Evolutionary conservation across 1,140 invertebrate species (phyloP).

Genomic region (Aphaenogaster rudis): DNA sequence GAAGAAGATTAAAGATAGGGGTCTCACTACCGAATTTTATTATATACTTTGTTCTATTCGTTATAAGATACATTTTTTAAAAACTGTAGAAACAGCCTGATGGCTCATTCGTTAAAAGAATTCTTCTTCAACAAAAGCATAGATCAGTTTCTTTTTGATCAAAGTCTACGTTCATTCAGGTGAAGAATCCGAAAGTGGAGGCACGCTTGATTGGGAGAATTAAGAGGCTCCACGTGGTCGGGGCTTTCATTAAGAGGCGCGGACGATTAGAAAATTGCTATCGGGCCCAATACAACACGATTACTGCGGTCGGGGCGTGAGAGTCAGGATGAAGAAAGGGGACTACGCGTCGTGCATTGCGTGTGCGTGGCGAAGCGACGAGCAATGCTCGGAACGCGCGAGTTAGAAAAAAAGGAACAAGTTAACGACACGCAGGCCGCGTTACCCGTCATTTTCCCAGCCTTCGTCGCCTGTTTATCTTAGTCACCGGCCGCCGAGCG

Average conservation of each 20-base stretch:
- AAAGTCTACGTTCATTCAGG: constrained; percentile 25
- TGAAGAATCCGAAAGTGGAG: constrained; percentile 55
- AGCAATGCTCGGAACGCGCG: constrained; percentile 47
- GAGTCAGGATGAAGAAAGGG: constrained; percentile 25
- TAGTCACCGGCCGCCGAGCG: constrained; percentile 34
- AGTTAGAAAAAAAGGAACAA: constrained; percentile 28
- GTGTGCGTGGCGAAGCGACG: constrained; percentile 15
- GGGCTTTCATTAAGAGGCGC: constrained; percentile 79
- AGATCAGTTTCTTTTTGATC: constrained; percentile 1
- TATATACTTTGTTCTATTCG: not conserved
- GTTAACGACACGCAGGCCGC: constrained; percentile 40
- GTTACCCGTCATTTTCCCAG: constrained; percentile 22
- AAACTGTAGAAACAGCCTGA: not conserved
- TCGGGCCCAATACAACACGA: constrained; percentile 32
- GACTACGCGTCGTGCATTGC: not conserved
- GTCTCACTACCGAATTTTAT: not conserved
- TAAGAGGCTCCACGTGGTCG: constrained; percentile 79
- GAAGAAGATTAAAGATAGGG: not conserved
- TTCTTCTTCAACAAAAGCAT: not conserved
- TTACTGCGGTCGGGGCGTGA: constrained; percentile 46
- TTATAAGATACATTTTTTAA: not conserved
- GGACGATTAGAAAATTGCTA: constrained; percentile 67
- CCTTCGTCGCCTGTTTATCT: constrained; percentile 49
- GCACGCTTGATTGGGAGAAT: constrained; percentile 81
- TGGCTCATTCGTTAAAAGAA: not conserved